These are phyloP conservation scores for Scaptomyza polygonia DNA, from an alignment of 2,888 invertebrate species.

Conservation along the genomic window DNA sequence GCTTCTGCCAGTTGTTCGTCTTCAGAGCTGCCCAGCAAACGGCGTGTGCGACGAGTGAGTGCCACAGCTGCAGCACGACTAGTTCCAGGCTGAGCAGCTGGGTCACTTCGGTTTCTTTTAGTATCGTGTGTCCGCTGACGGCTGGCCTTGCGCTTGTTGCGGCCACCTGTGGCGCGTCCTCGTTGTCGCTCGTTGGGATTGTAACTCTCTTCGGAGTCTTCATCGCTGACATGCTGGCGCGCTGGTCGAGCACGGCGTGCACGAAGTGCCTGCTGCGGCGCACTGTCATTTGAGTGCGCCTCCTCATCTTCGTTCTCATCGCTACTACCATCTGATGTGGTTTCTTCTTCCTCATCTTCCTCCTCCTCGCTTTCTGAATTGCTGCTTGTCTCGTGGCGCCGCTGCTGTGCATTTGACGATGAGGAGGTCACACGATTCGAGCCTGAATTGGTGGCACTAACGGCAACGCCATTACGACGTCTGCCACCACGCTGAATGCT, in stretches of 20 bases:
- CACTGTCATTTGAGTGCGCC: constrained; percentile 59
- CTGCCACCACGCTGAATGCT: constrained; percentile 52
- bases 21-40: constrained; percentile 69
- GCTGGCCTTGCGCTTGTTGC: constrained; percentile 50
- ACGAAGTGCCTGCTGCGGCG: constrained; percentile 52
- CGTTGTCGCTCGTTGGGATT: constrained; percentile 84
- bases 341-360: constrained; percentile 61
- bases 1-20: constrained; percentile 58
- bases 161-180: constrained; percentile 39
- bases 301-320: constrained; percentile 72
- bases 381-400: constrained; percentile 58
- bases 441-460: constrained; percentile 65
- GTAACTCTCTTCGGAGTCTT: constrained; percentile 86
- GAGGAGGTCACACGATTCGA: constrained; percentile 83
- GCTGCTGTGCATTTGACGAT: constrained; percentile 73
- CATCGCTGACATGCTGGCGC: constrained; percentile 64
- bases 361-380: constrained; percentile 76
- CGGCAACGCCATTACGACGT: constrained; percentile 62
- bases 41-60: constrained; percentile 57
- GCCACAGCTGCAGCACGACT: constrained; percentile 29
- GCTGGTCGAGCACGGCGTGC: constrained; percentile 54
- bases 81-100: constrained; percentile 32
- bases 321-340: constrained; percentile 63
- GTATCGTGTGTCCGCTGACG: constrained; percentile 35
- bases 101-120: constrained; percentile 43